Base-by-base conservation (phyloP, 2,113 vertebrate species). In the Aviceda subcristata region DNA sequence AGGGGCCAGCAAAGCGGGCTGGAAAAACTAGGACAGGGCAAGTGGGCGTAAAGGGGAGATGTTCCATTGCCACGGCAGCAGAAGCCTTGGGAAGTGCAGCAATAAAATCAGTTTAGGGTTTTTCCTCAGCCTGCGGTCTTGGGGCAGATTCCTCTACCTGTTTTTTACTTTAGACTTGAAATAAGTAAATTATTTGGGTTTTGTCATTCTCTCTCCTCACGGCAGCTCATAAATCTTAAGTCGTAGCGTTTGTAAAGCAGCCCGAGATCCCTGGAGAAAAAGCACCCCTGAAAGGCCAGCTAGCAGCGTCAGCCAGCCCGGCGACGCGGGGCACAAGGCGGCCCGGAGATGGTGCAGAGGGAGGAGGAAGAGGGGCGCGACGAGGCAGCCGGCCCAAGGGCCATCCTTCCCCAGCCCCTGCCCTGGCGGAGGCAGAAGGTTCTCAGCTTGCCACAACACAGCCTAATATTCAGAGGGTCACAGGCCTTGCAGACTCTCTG, bases 401-500 rank as follows among this genome's bases (percentile, higher is more conserved):
- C 55, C 63, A 32, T 38, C 50, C 48, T 51, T 60, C 74, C 39
- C 46, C 53, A 75, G n/a, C 18, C 36, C 50, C 29, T 23, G 34
- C 29, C 67, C 59, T 1, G 2, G 12, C 38, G 2, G 9, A n/a
- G 46, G 56, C 30, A 87, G 30, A 73, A 27, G 57, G 50, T 22
- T 14, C 48, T 71, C 75, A 80, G 60, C 39, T 87, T 72, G 69
- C 55, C 66, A 51, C 1, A 2, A 32, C 2, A 19, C 24, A 24
- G 32, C 19, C 91, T 78, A 38, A 85, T 55, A 87, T 68, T 86
- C 43, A 85, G 66, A 90, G 56, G 69, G 51, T 92, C 69, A 68
- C 43, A 72, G 78, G 94, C 67, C 39, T 86, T 62, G 46, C 56
- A 75, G 66, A 50, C 63, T 91, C 45, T 68, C 69, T 64, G 62